phyloP scores from a whole-genome alignment of 2,888 invertebrate species.

The Tetheella fluctuosa region DNA sequence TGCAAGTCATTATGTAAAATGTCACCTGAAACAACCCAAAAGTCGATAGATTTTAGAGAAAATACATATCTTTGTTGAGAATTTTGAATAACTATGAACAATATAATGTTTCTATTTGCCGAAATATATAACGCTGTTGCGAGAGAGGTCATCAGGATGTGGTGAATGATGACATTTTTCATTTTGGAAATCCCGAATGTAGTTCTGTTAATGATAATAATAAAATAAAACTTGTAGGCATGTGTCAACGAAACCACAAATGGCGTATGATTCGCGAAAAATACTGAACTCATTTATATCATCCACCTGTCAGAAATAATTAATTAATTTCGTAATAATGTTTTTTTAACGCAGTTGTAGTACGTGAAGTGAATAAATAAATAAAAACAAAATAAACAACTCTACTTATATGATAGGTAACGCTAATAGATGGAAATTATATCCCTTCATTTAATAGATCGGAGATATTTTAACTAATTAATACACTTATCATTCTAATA shows the following conservation, averaged over 20 bases:
- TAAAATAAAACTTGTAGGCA: too few relatives aligned
- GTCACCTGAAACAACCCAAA: not conserved
- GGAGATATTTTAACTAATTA: too few relatives aligned
- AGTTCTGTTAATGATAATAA: not conserved
- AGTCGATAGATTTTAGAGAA: not conserved
- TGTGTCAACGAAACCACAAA: too few relatives aligned
- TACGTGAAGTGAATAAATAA: not conserved
- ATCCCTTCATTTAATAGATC: too few relatives aligned
- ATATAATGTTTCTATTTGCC: too few relatives aligned
- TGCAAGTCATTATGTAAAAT: not conserved
- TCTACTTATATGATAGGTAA: too few relatives aligned
- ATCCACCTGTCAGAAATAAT: not conserved
- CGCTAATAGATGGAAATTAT: too few relatives aligned
- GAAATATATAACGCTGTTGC: not conserved
- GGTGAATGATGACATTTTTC: not conserved
- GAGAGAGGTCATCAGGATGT: not conserved
- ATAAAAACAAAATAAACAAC: too few relatives aligned
- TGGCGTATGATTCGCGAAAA: too few relatives aligned
- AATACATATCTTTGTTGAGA: too few relatives aligned
- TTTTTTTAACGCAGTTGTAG: not conserved
- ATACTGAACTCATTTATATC: not conserved
- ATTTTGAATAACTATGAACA: not conserved
- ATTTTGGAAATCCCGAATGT: not conserved
- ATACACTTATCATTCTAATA: too few relatives aligned
- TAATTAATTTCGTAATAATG: not conserved